A percentile compares a stretch with the other conserved stretches of the same genome.
phyloP scores from a whole-genome alignment of 2,113 vertebrate species.

The Coregonus clupeaformis region DNA sequence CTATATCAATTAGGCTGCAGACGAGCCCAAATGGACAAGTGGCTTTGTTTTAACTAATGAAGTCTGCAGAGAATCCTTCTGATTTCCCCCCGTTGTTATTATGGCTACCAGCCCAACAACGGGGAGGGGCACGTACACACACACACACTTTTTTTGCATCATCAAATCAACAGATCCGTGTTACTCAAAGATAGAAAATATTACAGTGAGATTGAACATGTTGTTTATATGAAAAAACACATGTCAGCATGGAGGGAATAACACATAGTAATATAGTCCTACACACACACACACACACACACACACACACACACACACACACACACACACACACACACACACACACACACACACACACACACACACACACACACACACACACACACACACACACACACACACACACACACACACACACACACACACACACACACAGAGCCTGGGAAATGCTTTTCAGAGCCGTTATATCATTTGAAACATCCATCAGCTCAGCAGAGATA shows the following conservation, averaged over 20 bases:
- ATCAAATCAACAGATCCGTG: no score
- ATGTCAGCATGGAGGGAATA: not conserved
- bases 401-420: not conserved
- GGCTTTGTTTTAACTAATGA: constrained; percentile 77
- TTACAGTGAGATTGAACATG: not conserved
- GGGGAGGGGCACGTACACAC: not conserved
- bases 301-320: constrained; percentile 20
- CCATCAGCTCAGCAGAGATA: constrained; percentile 70
- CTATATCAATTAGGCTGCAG: constrained; percentile 75
- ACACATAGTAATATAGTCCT: not conserved
- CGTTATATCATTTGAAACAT: constrained; percentile 68
- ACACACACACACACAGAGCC: constrained; percentile 24
- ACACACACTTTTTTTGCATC: constrained; percentile 9
- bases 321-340: constrained; percentile 3
- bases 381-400: no score
- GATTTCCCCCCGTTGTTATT: constrained; percentile 9
- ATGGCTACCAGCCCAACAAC: no score
- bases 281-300: constrained; percentile 3
- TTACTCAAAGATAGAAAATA: no score
- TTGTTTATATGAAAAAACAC: not conserved
- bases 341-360: not conserved
- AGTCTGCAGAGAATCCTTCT: constrained; percentile 65
- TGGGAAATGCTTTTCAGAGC: constrained; percentile 55
- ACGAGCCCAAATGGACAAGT: constrained; percentile 68
- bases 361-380: no score